These are phyloP conservation scores for Thunnus thynnus DNA, from an alignment of 2,113 vertebrate genomes.

Conservation along the genomic window DNA sequence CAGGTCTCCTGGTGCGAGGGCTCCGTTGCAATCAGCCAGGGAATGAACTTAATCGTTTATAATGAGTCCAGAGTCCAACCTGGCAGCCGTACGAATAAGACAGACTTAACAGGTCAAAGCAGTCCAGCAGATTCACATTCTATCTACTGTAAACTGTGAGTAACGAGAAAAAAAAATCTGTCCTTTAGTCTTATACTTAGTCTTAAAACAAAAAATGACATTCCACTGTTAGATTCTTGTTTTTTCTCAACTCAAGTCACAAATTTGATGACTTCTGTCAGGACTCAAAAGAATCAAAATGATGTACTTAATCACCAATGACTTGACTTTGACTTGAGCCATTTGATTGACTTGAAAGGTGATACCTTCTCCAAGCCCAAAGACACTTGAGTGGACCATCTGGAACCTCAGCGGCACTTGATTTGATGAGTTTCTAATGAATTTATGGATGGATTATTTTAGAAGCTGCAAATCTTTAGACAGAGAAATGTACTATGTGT, in stretches of 20 bases:
- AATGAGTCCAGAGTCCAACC: conserved; percentile 60
- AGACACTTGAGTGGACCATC: no score
- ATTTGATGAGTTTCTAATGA: no score
- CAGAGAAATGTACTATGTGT: no score
- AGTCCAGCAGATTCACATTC: conserved; percentile 23
- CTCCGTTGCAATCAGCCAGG: conserved; percentile 44
- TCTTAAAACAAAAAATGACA: background rate
- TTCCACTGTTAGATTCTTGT: background rate
- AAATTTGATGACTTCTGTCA: no score
- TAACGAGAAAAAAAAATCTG: background rate
- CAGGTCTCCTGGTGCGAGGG: conserved; percentile 41
- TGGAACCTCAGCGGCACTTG: no score
- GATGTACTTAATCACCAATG: background rate
- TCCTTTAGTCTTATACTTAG: no score
- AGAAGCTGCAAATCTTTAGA: no score
- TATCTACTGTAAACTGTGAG: background rate
- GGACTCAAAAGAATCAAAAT: no score
- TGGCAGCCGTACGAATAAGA: conserved; percentile 26
- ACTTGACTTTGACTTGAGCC: background rate
- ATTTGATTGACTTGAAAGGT: no score
- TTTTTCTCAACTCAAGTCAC: background rate
- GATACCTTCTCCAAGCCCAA: no score
- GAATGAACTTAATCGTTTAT: conserved; percentile 65
- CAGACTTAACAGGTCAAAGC: conserved; percentile 32
- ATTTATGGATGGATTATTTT: no score